phyloP scores from a whole-genome alignment of 2,888 invertebrate genomes.

The Cartodere bifasciata region DNA sequence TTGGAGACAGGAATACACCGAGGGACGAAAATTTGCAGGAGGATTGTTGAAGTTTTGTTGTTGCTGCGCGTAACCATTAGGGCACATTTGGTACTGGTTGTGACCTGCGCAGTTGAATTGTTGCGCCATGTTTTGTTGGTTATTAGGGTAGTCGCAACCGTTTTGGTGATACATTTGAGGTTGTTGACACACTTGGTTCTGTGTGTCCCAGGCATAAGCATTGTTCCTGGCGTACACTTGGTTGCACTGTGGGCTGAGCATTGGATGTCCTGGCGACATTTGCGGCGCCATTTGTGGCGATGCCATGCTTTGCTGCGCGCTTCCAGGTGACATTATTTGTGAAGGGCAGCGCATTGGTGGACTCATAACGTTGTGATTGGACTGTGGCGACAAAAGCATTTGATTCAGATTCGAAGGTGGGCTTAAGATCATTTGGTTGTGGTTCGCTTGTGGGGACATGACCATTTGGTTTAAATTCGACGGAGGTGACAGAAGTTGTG shows the following conservation, averaged over 20 bases:
- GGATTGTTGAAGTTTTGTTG: slow-evolving; percentile 9
- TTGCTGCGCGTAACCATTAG: slow-evolving; percentile 13
- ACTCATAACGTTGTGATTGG: no score
- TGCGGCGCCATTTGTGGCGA: slow-evolving; percentile 8
- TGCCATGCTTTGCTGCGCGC: slow-evolving; percentile 13
- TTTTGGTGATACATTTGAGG: slow-evolving; percentile 23
- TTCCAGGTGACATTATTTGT: slow-evolving; percentile 21
- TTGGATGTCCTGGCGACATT: slow-evolving; percentile 18
- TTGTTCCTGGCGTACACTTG: slow-evolving; percentile 22
- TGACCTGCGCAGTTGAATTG: slow-evolving; percentile 16
- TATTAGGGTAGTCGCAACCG: slow-evolving; percentile 5
- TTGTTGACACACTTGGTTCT: slow-evolving; percentile 18
- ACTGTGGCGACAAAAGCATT: slow-evolving; percentile 20
- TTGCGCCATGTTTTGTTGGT: slow-evolving; percentile 9
- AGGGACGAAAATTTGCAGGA: no score
- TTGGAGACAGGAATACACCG: slow-evolving; percentile 21
- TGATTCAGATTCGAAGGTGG: slow-evolving; percentile 20
- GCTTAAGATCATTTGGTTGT: slow-evolving; percentile 22
- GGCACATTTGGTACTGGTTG: slow-evolving; percentile 22
- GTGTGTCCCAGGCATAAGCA: slow-evolving; percentile 18
- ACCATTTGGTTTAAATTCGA: slow-evolving; percentile 15
- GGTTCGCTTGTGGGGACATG: slow-evolving; percentile 17
- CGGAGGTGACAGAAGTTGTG: slow-evolving; percentile 24
- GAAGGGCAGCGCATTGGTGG: slow-evolving; percentile 25
- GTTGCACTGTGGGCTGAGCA: slow-evolving; percentile 18